phyloP scores from a whole-genome alignment of 2,797 vertebrate species.

The Octomys mimax region DNA sequence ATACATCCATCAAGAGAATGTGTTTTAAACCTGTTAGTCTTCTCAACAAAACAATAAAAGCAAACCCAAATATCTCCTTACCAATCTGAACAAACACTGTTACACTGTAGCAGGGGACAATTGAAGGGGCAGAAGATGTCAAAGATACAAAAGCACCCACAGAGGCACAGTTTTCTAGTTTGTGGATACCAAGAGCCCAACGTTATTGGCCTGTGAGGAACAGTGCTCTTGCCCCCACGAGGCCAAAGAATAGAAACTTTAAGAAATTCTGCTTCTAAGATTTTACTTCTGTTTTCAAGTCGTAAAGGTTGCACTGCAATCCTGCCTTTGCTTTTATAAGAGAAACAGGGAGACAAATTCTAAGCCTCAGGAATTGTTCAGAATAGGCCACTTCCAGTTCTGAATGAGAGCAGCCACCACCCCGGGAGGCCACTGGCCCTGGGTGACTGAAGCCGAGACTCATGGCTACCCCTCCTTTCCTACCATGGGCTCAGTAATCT shows the following conservation, averaged over 20 bases:
- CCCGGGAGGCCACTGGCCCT: neutral
- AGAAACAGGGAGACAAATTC: neutral
- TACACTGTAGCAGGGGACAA: neutral
- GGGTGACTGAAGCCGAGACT: neutral
- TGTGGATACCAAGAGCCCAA: neutral
- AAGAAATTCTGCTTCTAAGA: slow-evolving; percentile 53
- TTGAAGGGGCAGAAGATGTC: slow-evolving; percentile 59
- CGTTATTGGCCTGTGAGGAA: neutral
- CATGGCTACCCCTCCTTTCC: slow-evolving; percentile 52
- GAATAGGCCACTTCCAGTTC: slow-evolving; percentile 14
- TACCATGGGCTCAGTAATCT: slow-evolving; percentile 43
- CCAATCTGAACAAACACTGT: slow-evolving; percentile 55
- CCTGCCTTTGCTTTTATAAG: slow-evolving; percentile 27
- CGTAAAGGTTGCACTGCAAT: neutral
- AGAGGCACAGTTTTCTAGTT: slow-evolving; percentile 10
- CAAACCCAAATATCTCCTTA: slow-evolving; percentile 43
- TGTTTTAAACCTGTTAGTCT: slow-evolving; percentile 62
- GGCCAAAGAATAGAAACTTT: slow-evolving; percentile 16
- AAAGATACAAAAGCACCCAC: slow-evolving; percentile 40
- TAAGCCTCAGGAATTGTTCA: neutral
- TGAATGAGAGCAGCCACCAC: neutral
- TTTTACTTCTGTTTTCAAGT: slow-evolving; percentile 62
- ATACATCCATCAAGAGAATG: neutral
- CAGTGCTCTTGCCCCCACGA: neutral
- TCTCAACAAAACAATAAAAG: slow-evolving; percentile 66